Percentiles rank a stretch among this genome's conserved stretches.
Conservation (phyloP, 2,888 invertebrate species). For the Drosophila quinaria region DNA sequence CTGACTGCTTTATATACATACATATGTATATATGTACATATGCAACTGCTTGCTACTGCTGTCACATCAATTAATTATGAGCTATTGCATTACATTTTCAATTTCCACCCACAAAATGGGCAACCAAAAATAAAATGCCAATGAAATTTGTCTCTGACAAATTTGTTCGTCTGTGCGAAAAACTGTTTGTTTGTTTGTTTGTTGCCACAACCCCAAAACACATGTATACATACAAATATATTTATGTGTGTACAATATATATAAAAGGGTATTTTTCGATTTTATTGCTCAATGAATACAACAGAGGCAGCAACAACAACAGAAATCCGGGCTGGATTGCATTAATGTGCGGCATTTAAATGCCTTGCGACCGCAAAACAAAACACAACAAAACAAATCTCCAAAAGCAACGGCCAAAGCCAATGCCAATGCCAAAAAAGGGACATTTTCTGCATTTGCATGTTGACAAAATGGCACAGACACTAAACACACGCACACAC, state of each 20-base stretch:
- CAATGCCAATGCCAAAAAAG: conserved; percentile 49
- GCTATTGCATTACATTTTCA: conserved; percentile 44
- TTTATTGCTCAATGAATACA: conserved; percentile 73
- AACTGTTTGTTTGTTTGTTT: conserved; percentile 34
- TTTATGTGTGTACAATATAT: conserved; percentile 13
- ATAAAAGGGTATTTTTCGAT: conserved; percentile 60
- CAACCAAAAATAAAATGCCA: conserved; percentile 45
- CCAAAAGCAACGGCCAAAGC: conserved; percentile 60
- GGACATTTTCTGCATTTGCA: conserved; percentile 74
- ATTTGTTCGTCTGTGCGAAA: conserved; percentile 46
- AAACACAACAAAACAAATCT: conserved; percentile 66
- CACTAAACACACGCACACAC: conserved; percentile 23
- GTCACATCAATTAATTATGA: conserved; percentile 62
- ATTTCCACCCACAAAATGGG: conserved; percentile 7
- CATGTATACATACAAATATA: conserved; percentile 22
- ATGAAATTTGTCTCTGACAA: conserved; percentile 48
- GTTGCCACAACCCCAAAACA: conserved; percentile 43
- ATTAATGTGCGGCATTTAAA: conserved; percentile 78
- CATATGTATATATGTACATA: not conserved
- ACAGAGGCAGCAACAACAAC: conserved; percentile 3
- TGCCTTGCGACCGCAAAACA: conserved; percentile 75
- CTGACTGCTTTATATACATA: not conserved
- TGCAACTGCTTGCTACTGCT: not conserved
- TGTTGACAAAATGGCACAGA: conserved; percentile 49
- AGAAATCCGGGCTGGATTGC: conserved; percentile 58